Percentiles rank a stretch among this genome's conserved stretches.
Evolutionary conservation across 2,888 invertebrate species (phyloP).

Genomic region (Mystacides longicornis): DNA sequence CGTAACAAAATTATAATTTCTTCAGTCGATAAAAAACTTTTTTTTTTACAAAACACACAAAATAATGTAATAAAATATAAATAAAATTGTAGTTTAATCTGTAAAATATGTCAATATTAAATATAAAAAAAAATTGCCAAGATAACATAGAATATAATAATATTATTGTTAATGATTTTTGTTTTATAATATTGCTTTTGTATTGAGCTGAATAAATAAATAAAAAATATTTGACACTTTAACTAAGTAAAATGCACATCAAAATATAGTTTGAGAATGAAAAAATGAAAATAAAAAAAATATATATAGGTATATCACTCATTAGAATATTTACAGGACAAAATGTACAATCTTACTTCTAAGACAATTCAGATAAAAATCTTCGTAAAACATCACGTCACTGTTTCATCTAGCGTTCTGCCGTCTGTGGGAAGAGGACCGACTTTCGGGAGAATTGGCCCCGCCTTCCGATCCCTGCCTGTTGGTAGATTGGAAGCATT

Average conservation of each 20-base stretch:
- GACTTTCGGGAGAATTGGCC: neutral
- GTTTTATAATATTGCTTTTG: no score
- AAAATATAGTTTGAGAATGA: neutral
- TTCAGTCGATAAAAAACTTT: no score
- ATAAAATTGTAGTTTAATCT: no score
- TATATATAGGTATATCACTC: neutral
- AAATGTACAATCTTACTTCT: neutral
- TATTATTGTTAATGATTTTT: no score
- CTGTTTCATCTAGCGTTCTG: constrained; percentile 11
- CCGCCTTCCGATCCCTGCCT: neutral
- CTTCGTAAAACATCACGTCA: neutral
- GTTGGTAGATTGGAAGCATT: constrained; percentile 54
- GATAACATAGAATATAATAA: no score
- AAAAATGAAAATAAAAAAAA: neutral
- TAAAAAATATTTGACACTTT: neutral
- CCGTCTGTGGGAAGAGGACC: neutral
- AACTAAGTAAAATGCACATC: neutral
- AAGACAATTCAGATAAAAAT: neutral
- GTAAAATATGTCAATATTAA: no score
- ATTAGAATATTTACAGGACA: neutral
- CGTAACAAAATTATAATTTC: no score
- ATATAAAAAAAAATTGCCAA: no score
- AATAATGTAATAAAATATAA: no score
- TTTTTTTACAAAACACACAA: no score
- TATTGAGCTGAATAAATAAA: no score